Evolutionary conservation across 2,888 invertebrate genomes (phyloP).

Genomic region (Pogonocherus hispidulus): DNA sequence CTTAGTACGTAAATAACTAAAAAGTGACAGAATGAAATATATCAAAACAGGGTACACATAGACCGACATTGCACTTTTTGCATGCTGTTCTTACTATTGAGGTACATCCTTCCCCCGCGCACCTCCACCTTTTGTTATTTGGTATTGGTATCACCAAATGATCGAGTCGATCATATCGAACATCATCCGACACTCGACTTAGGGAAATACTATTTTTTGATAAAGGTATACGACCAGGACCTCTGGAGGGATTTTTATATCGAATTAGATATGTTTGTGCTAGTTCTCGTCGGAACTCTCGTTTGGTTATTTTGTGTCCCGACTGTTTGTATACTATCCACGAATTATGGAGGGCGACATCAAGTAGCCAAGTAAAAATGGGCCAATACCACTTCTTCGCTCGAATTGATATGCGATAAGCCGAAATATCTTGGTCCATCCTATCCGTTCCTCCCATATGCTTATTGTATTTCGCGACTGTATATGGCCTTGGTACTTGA

Average conservation of each 20-base stretch:
- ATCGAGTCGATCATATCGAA: conserved; percentile 24
- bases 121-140: conserved; percentile 3
- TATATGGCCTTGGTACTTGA: not conserved
- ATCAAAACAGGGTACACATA: not conserved
- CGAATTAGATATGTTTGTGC: conserved; percentile 21
- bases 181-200: conserved; percentile 21
- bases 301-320: conserved; percentile 15
- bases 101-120: not conserved
- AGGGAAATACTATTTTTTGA: conserved; percentile 5
- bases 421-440: conserved; percentile 25
- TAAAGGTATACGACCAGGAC: conserved; percentile 17
- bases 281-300: conserved; percentile 25
- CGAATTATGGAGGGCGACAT: conserved; percentile 6
- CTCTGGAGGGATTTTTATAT: conserved; percentile 12
- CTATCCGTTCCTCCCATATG: conserved; percentile 37
- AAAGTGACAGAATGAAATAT: not conserved
- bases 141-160: conserved; percentile 8
- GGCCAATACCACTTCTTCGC: conserved; percentile 35
- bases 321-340: conserved; percentile 25
- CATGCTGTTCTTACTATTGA: not conserved
- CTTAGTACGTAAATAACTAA: not conserved
- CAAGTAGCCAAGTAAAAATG: conserved; percentile 32
- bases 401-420: conserved; percentile 28
- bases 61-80: not conserved
- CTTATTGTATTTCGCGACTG: conserved; percentile 24